Base-by-base conservation (phyloP, 2,113 vertebrate species). In the Indri indri region DNA sequence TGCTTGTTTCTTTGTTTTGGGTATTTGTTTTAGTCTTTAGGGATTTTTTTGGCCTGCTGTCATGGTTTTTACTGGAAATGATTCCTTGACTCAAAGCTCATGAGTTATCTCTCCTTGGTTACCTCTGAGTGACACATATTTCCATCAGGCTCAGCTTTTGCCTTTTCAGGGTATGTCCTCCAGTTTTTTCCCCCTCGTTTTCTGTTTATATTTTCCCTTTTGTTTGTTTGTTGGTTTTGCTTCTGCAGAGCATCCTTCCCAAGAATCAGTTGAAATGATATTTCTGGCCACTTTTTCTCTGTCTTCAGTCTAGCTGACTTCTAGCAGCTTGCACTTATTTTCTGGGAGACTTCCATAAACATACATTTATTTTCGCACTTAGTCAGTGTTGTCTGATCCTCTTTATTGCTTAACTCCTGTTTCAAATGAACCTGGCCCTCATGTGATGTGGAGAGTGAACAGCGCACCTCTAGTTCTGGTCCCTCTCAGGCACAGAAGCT, bases 31-130 rank as follows among this genome's bases (percentile, higher is more conserved):
- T 71, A 13, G 22, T 82, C 89, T 63, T 81, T 50, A 34, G 34
- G 16, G 22, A 34, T 27, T 3, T 22, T 22, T 87, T 76, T 57
- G 20, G 54, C 7, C 7, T 76, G 42, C 13, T 81, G 87, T 68
- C 84, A 73, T 17, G 25, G 20, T 63, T 95, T 45, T 97, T 63
- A 61, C 63, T 84, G 88, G 22, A 97, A 83, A 84, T 40, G 63
- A 63, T 63, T 42, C 82, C 34, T 70, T 57, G 59, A 94, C 70
- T 91, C 30, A 27, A 40, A 88, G 68, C 68, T 88, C 16, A 0
- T 57, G 68, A 87, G 6, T 79, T 52, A 4, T 50, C 37, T 65
- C 27, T 42, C 3, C 34, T 68, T 40, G 14, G 59, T 90, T 30
- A 45, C 42, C 68, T 63, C 59, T 89, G 23, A 82, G 0, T 66